These are phyloP conservation scores for Nyctalus aviator DNA, from an alignment of 2,797 vertebrate species.

Conservation along the genomic window DNA sequence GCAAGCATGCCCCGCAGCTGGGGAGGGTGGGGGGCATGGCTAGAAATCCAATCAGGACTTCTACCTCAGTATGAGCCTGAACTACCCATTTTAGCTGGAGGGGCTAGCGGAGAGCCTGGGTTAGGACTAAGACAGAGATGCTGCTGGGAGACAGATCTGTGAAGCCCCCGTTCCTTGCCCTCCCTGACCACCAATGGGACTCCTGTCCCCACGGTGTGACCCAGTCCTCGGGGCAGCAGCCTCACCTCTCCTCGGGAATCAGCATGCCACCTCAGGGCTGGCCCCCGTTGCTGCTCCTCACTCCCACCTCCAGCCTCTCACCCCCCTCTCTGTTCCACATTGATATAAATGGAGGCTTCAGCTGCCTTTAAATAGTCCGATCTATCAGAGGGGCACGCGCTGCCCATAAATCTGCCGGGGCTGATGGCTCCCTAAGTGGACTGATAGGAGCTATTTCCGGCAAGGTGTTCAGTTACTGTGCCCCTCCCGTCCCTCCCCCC, in stretches of 20 bases:
- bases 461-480: constrained; percentile 87
- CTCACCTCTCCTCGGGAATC: constrained; percentile 51
- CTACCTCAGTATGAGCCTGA: constrained; percentile 60
- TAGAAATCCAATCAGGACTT: constrained; percentile 80
- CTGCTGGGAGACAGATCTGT: background rate
- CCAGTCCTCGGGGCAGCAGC: background rate
- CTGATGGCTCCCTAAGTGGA: constrained; percentile 89
- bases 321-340: constrained; percentile 71
- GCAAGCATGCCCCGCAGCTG: constrained; percentile 89
- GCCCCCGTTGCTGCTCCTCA: background rate
- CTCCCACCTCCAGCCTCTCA: constrained; percentile 59
- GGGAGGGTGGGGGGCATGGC: background rate
- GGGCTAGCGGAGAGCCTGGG: constrained; percentile 19
- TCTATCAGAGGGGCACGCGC: constrained; percentile 93
- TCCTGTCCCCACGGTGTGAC: background rate
- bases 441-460: constrained; percentile 87
- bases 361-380: constrained; percentile 92
- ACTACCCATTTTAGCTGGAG: constrained; percentile 29
- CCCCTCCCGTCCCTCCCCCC: constrained; percentile 70
- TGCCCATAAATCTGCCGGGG: constrained; percentile 91
- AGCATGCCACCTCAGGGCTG: background rate
- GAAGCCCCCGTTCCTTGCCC: background rate
- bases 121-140: background rate
- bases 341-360: constrained; percentile 89
- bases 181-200: background rate